Base-by-base conservation (phyloP, 2,113 vertebrate species). In the Equus przewalskii region DNA sequence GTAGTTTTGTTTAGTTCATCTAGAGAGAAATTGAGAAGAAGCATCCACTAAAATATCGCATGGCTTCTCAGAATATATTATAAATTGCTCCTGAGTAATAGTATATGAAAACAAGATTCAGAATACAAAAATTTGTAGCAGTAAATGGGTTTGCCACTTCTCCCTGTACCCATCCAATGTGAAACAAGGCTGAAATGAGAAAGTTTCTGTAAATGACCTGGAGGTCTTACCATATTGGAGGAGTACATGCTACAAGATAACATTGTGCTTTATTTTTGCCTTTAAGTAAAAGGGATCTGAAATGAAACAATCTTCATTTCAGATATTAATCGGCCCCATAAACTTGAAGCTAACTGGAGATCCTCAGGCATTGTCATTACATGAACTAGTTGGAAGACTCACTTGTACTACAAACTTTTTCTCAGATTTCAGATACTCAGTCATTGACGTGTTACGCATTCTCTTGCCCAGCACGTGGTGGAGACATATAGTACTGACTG, bases 291-390 rank as follows among this genome's bases (percentile, higher is more conserved):
- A 89, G 80, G 33, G 36, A 87, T 88, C 26, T 78, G 92, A 96
- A 97, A 85, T 97, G 72, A 93, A 96, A 91, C 65, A n/a, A 7
- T 94, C 85, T 89, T 96, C 41, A 92, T 98, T 93, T 89, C 56
- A 92, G 51, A 89, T 93, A 90, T 79, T 95, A 96, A 95, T 85
- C 89, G 92, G 54, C 65, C 11, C 21, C 33, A 51, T 88, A 84
- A 95, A 95, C 83, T 64, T 94, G 64, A 90, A 90, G 79, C 65
- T 97, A 89, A 93, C 44, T 72, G 82, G 64, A 91, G 46, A 75
- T 87, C 88, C 69, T 24, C 36, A 93, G 72, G 46, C 80, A 75
- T 92, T 94, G 46, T 94, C 46, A 81, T 79, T 93, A 84, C 46
- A 51, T 58, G 62, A 94, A 89, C 80, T 88, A 92, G 91, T 76